Conservation (phyloP, 2,797 vertebrate genomes). For the Geotrypetes seraphini region DNA sequence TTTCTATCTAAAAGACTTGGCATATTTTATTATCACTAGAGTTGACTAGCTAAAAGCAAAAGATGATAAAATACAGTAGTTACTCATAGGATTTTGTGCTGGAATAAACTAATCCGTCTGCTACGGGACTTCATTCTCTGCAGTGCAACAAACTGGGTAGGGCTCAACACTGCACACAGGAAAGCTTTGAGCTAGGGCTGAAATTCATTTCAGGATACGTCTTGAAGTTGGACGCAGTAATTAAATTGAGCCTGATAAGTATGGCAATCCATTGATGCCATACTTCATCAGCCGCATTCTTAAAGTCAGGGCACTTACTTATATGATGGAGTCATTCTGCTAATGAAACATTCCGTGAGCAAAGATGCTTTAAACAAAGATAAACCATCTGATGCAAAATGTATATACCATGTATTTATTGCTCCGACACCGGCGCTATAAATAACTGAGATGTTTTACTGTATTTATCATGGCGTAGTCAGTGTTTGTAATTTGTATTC, state of each 20-base stretch:
- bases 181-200: background rate
- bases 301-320: constrained; percentile 32
- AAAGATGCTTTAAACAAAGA: constrained; percentile 31
- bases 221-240: background rate
- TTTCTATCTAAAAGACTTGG: too few relatives aligned
- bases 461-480: constrained; percentile 6
- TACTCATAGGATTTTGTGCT: fast-evolving
- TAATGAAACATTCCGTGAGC: constrained; percentile 37
- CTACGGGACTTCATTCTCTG: background rate
- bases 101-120: background rate
- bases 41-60: too few relatives aligned
- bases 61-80: background rate
- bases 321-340: constrained; percentile 17
- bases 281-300: constrained; percentile 19
- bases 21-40: too few relatives aligned
- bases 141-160: background rate
- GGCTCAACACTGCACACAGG: background rate
- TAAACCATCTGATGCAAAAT: constrained; percentile 22
- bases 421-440: constrained; percentile 17
- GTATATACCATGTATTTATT: constrained; percentile 32
- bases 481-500: constrained; percentile 9
- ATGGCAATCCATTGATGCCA: constrained; percentile 1
- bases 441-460: constrained; percentile 22
- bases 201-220: background rate
- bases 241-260: constrained; percentile 17